Evolutionary conservation across 2,797 vertebrate species (phyloP).

Genomic region (Pelodytes ibericus): DNA sequence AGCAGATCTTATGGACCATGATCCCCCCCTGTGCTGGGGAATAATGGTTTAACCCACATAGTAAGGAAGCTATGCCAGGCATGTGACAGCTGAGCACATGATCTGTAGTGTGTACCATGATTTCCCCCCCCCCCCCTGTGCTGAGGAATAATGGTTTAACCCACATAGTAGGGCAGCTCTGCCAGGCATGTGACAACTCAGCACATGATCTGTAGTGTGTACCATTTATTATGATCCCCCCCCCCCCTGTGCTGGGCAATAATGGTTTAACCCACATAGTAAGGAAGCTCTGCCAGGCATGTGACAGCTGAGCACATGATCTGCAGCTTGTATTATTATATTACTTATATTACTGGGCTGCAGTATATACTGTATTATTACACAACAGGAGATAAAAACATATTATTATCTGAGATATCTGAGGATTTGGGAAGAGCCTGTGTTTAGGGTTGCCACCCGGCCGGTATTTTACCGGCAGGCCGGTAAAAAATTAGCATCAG

Average conservation of each 20-base stretch:
- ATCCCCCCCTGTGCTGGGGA: background rate
- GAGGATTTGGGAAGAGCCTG: too few relatives aligned
- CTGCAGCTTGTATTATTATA: constrained; percentile 61
- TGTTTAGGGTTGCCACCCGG: too few relatives aligned
- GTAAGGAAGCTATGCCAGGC: background rate
- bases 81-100: background rate
- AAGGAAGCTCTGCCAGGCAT: background rate
- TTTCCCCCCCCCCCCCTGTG: background rate
- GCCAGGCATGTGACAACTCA: background rate
- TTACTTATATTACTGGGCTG: too few relatives aligned
- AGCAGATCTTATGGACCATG: background rate
- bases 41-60: background rate
- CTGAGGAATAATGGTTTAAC: background rate
- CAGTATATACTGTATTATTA: too few relatives aligned
- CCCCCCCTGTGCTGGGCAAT: background rate
- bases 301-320: constrained; percentile 3
- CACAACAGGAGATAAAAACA: too few relatives aligned
- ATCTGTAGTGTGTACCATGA: constrained; percentile 58
- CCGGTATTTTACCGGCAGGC: too few relatives aligned
- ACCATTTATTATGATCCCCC: too few relatives aligned
- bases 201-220: background rate
- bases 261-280: background rate
- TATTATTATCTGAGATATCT: too few relatives aligned
- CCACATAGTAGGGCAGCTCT: background rate
- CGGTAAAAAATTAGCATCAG: too few relatives aligned